Evolutionary conservation across 2,113 vertebrate species (phyloP), one percentile per base, ranked within the genome.

Genomic region (Galeopterus variegatus): DNA sequence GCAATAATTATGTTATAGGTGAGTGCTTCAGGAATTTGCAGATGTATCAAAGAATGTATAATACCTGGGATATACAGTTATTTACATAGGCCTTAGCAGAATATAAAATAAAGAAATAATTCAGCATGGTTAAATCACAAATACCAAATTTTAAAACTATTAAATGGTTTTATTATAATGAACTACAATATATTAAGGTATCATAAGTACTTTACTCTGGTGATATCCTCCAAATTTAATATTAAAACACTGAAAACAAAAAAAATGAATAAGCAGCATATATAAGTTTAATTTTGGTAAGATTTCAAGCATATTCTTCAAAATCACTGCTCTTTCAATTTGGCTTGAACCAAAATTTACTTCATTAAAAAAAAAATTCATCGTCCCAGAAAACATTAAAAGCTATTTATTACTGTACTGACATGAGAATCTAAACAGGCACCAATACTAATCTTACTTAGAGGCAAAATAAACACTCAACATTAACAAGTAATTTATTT

Each of bases 221-320:
- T 56, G 8, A 64, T 56, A 86, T 19, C 2, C 26, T 92, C 19
- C 13, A 96, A 94, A 83, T 50, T 8, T 84, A 81, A 95, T 21
- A 81, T 1, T 41, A 75, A 62, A 83, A 76, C 6, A 76, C 6
- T 60, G 15, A 92, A 54, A 0, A 79, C 3, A 90, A 91, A 50
- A 94, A 95, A 95, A 95, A 75, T 24, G 9, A 93, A 6, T 45
- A 72, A 90, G n/a, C 69, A 70, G 88, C 8, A 84, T 6, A 91
- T 18, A 14, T 56, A 64, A 36, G 9, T n/a, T 87, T 75, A 54
- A 81, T 88, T 86, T 80, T 64, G 48, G 17, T 75, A 87, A 72
- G 52, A 95, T 60, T 79, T 82, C 14, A 73, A 96, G 28, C 3
- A 52, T 15, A 82, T 62, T 95, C 31, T 75, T 94, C 36, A 80